phyloP scores from a whole-genome alignment of 2,797 vertebrate genomes.

The Acomys russatus region DNA sequence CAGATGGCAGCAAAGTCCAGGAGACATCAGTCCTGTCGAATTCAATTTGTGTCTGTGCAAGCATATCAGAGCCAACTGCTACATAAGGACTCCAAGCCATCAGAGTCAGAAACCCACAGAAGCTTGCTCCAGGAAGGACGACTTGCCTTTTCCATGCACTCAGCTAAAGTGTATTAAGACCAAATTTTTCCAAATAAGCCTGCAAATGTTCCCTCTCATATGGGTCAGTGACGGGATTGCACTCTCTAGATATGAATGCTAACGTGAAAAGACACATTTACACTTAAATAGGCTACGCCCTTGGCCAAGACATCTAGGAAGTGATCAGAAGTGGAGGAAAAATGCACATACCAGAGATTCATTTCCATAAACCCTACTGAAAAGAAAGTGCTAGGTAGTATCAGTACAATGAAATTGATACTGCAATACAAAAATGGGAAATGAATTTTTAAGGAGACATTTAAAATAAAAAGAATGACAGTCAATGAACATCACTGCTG shows the following conservation, averaged over 20 bases:
- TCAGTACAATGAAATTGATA: background rate
- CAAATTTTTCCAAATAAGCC: conserved; percentile 65
- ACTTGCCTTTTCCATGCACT: conserved; percentile 75
- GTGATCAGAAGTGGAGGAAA: background rate
- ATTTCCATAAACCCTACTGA: background rate
- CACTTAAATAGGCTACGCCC: conserved; percentile 12
- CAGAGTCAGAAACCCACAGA: conserved; percentile 85
- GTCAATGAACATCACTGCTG: background rate
- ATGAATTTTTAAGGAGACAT: conserved; percentile 27
- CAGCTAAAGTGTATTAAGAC: conserved; percentile 4
- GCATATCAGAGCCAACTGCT: conserved; percentile 92
- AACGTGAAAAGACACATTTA: conserved; percentile 13
- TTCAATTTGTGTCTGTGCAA: conserved; percentile 91
- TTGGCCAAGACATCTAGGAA: background rate
- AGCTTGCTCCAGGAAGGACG: conserved; percentile 76
- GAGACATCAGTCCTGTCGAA: conserved; percentile 93
- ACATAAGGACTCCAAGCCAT: conserved; percentile 84
- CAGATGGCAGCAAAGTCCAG: conserved; percentile 92
- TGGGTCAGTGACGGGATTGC: background rate
- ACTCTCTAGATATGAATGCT: background rate
- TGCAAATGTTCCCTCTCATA: conserved; percentile 58
- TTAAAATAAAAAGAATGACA: conserved; percentile 47
- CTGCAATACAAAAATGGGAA: conserved; percentile 41
- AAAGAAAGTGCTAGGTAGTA: conserved; percentile 18
- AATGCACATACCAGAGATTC: background rate